Base-by-base conservation (phyloP, 1,140 invertebrate genomes). In the Saxidomus purpurata region DNA sequence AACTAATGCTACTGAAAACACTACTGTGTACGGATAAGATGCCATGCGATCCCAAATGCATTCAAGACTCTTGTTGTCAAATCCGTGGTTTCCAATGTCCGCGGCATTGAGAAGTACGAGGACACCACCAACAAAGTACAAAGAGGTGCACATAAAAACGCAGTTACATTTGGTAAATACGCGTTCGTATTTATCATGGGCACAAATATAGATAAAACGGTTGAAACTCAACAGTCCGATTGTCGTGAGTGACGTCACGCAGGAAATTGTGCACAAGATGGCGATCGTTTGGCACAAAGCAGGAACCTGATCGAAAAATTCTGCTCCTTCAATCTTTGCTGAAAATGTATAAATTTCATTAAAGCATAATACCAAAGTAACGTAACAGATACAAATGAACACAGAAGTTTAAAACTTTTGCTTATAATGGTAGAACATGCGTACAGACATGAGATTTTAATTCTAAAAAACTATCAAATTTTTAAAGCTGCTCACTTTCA, bases 11-110 rank as follows among this genome's bases (percentile, higher is more conserved):
- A 92, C 74, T 0, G 91, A 91, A 83, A 94, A 93, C 22, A 94
- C 91, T 0, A 94, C 89, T 6, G 93, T 94, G 80, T 94, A 94
- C 8, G 91, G 88, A 83, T 87, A 91, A 4, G 90, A 92, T 9
- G 92, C 94, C 91, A 94, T 92, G 55, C 94, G 76, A 77, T 94
- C 92, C 92, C 93, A 94, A 55, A 93, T 91, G 80, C 94, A 94
- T 49, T 92, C 91, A n/a, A 93, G 38, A 49, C 91, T 94, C 77
- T 94, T 94, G 31, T 84, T 40, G 89, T 94, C 93, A 82, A 93
- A 94, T 13, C 89, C 80, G 76, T 94, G 93, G 43, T 91, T 91
- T 11, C 94, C 94, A 34, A 93, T 92, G 31, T 89, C 90, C 0
- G 91, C 69, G n/a, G 91, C 84, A 61, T 94, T 94, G 0, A 93